Percentiles rank a stretch among this genome's conserved stretches.
Evolutionary conservation across 92 coral and sea anemone species (phyloP).

Genomic region (Paragorgia papillata): DNA sequence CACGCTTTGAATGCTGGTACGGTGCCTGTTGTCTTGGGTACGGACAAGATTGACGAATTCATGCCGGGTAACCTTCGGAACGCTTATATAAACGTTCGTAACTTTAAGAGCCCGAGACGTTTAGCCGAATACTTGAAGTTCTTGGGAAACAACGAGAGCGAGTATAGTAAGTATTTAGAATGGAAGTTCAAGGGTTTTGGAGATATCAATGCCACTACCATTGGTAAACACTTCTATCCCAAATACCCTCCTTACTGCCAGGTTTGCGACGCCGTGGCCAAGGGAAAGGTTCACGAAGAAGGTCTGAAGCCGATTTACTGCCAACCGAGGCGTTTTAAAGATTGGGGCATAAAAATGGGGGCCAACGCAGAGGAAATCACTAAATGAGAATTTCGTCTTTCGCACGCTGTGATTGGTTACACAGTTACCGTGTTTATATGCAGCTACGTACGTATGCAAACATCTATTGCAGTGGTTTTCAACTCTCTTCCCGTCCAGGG

Average conservation of each 20-base stretch:
- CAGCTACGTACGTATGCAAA: no score
- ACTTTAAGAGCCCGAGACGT: conserved; percentile 42
- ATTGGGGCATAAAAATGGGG: conserved; percentile 40
- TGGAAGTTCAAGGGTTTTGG: conserved; percentile 59
- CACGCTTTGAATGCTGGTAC: conserved; percentile 90
- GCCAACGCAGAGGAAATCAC: no score
- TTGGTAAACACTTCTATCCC: conserved; percentile 37
- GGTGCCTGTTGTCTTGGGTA: conserved; percentile 93
- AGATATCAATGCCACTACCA: conserved; percentile 39
- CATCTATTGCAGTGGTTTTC: no score
- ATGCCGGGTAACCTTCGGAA: conserved; percentile 84
- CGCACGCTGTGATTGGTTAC: no score
- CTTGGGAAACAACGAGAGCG: conserved; percentile 47
- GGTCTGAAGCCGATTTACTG: conserved; percentile 30
- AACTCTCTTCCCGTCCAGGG: no score
- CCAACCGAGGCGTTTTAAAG: conserved; percentile 24
- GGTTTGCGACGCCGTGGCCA: conserved; percentile 38
- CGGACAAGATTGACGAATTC: conserved; percentile 87
- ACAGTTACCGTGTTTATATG: no score
- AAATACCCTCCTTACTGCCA: conserved; percentile 39
- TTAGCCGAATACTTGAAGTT: conserved; percentile 51
- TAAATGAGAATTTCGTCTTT: no score
- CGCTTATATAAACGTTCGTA: conserved; percentile 47
- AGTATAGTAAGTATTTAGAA: conserved; percentile 47
- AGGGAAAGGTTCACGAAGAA: conserved; percentile 23